Base-by-base conservation (phyloP, 92 coral and sea anemone genomes). In the Isaurus tuberculatus region DNA sequence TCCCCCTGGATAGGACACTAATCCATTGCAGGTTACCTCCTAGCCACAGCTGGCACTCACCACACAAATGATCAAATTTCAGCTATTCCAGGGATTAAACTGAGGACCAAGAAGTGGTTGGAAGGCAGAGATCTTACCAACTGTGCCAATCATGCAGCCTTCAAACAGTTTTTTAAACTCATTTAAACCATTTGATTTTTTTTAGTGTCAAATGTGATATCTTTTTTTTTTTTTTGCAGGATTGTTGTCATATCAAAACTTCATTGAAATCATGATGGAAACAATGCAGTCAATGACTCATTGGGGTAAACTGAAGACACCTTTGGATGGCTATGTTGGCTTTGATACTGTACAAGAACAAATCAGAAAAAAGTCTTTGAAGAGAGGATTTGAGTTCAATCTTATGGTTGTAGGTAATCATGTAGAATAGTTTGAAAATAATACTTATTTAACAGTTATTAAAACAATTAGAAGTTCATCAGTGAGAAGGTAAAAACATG, bases 331-430 rank as follows among this genome's bases (percentile, higher is more conserved):
- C 17, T 96, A 96, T 85, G 99, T 96, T 51, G 99, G 99, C 1
- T 96, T 96, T 87, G 99, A 96, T 57, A 96, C 99, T 17, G 95
- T 96, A 43, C 99, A 96, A 70, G 99, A 96, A 85, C 99, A 96
- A 86, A 96, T 96, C 36, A 89, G 99, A 79, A 94, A 94, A 75
- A 96, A 96, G 84, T 96, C 99, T 2, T 91, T 94, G 44, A 96
- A 92, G 83, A 72, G 99, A 85, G 99, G 99, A 66, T 96, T 96
- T 94, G 99, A 96, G 65, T 91, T 96, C 67, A 96, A 96, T 72
- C 83, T 96, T 1, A 96, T 96, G 99, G 99, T 96, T 77, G 99
- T 96, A 69, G 99, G 99, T 96, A 85, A 88, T 96, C 14, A 40
- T 2, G 7, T 3, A 9, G 5, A 0, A 0, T 40, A 40, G 11